A percentile compares a stretch with the other conserved stretches of the same genome.
phyloP scores from a whole-genome alignment of 2,888 invertebrate genomes.

The Cenopis cana region DNA sequence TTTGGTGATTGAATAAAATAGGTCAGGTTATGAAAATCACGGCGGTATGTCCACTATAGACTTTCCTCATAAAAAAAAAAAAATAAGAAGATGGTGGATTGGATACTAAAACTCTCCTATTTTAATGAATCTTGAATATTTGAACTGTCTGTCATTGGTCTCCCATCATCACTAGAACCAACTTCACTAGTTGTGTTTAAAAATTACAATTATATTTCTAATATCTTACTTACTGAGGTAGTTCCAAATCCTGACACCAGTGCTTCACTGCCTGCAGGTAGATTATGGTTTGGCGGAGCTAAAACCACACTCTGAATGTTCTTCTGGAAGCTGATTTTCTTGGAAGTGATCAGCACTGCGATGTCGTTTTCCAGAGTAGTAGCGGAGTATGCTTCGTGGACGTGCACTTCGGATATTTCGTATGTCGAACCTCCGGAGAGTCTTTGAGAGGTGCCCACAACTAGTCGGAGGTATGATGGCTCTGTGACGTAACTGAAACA shows the following conservation, averaged over 20 bases:
- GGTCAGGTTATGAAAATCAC: no score
- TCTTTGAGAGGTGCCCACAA: conserved; percentile 67
- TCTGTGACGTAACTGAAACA: conserved; percentile 59
- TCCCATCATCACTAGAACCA: no score
- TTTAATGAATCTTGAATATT: no score
- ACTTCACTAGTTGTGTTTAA: no score
- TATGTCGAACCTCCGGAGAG: conserved; percentile 66
- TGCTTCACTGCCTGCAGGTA: conserved; percentile 67
- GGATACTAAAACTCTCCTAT: no score
- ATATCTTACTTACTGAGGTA: conserved; percentile 55
- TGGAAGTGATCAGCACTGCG: conserved; percentile 63
- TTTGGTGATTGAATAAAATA: no score
- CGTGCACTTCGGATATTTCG: conserved; percentile 58
- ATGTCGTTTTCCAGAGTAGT: conserved; percentile 70
- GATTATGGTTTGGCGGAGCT: conserved; percentile 54
- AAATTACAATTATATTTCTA: no score
- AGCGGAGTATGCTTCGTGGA: conserved; percentile 64
- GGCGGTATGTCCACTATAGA: no score
- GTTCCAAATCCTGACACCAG: conserved; percentile 76
- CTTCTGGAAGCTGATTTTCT: conserved; percentile 58
- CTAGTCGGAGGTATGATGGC: conserved; percentile 59
- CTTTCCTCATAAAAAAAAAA: no score
- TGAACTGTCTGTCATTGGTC: no score
- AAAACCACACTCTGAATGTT: conserved; percentile 60
- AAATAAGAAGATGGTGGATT: no score